These are phyloP conservation scores for Cataglyphis hispanica DNA, from an alignment of 1,140 invertebrate species.

Conservation along the genomic window DNA sequence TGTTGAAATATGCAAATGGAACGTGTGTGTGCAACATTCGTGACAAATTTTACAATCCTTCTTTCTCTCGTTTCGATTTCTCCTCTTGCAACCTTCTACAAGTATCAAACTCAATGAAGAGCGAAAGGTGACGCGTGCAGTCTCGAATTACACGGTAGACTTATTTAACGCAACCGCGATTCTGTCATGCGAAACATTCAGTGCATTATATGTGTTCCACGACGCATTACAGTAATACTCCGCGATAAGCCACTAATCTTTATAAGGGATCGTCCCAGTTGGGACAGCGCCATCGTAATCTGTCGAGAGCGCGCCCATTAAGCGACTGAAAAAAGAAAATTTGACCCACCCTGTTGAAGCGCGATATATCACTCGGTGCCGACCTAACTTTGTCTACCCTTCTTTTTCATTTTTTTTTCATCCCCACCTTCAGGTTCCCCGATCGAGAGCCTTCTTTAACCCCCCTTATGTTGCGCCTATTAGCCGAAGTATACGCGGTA, in stretches of 20 bases:
- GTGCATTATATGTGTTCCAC: conserved; percentile 74
- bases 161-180: conserved; percentile 58
- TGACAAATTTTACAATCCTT: not conserved
- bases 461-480: conserved; percentile 67
- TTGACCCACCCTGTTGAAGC: conserved; percentile 65
- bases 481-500: conserved; percentile 72
- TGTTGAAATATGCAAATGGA: not conserved
- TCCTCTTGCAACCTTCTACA: conserved; percentile 16
- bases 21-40: not conserved
- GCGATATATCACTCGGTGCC: conserved; percentile 78
- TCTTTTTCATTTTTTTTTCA: conserved; percentile 29
- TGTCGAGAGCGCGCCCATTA: conserved; percentile 82
- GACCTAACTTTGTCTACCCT: conserved; percentile 58
- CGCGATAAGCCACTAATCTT: conserved; percentile 84
- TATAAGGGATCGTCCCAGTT: conserved; percentile 77
- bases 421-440: conserved; percentile 54
- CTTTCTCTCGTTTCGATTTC: not conserved
- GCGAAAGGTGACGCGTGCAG: conserved; percentile 29
- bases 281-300: conserved; percentile 79
- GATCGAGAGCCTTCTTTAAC: conserved; percentile 19
- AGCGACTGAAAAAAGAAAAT: conserved; percentile 75
- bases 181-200: conserved; percentile 30
- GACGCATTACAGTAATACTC: conserved; percentile 77
- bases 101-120: conserved; percentile 41
- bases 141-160: conserved; percentile 63